Percentiles rank a stretch among this genome's conserved stretches.
Conservation (phyloP, 2,113 vertebrate species). For the Lynx canadensis region DNA sequence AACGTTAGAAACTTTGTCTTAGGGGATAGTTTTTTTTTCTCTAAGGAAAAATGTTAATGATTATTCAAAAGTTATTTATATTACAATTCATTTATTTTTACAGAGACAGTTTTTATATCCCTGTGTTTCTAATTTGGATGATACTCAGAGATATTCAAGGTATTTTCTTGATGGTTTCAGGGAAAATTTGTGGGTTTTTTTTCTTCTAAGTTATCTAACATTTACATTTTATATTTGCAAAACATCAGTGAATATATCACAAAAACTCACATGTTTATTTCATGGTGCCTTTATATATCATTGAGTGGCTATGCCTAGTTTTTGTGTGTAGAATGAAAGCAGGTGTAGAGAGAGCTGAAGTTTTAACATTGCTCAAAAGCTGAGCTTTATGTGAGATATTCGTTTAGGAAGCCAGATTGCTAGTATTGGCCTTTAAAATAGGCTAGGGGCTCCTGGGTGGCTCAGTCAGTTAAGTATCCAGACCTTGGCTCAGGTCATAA, state of each 20-base stretch:
- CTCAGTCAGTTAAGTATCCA: no score
- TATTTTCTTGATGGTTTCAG: slow-evolving; percentile 61
- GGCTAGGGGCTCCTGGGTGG: no score
- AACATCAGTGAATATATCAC: neutral
- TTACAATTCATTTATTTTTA: slow-evolving; percentile 51
- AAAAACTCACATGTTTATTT: neutral
- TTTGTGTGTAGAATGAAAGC: neutral
- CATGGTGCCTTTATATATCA: neutral
- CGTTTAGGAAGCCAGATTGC: neutral
- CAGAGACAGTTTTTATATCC: slow-evolving; percentile 1
- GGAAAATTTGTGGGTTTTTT: neutral
- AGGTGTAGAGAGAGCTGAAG: neutral
- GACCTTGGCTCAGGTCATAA: no score
- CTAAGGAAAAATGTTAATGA: slow-evolving; percentile 35
- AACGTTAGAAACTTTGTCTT: slow-evolving; percentile 6
- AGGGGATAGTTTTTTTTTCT: neutral
- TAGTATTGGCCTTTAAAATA: neutral
- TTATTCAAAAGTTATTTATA: slow-evolving; percentile 45
- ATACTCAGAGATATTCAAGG: neutral
- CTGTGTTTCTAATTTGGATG: slow-evolving; percentile 48
- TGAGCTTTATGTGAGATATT: neutral
- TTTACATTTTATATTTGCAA: slow-evolving; percentile 20
- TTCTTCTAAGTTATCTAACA: neutral
- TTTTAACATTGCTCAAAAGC: neutral
- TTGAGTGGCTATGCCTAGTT: neutral